Evolutionary conservation across 1,140 invertebrate species (phyloP), one percentile per base, ranked within the genome.

Genomic region (Homalodisca vitripennis): DNA sequence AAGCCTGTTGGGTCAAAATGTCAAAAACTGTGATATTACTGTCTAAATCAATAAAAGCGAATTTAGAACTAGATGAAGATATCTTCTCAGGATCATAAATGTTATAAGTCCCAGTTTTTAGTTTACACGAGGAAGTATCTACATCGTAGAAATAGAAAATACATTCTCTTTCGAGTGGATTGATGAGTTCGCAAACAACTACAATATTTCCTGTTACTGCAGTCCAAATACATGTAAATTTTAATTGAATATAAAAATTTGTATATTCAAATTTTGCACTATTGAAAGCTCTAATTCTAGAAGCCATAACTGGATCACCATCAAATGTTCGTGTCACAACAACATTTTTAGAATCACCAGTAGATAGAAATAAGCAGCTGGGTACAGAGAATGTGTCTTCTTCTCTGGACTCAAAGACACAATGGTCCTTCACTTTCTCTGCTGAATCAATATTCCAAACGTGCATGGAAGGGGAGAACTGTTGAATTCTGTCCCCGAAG

Each of bases 31-130:
- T 30, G 3, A 60, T 26, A 12, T 60, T 24, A 30, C 55, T 60
- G 26, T 60, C 29, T 10, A 60, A 30, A 60, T 60, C 55, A 10
- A 60, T 60, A n/a, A 60, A 60, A 60, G 24, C 27, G 24, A 60
- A 60, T 30, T 60, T 60, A 27, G 55, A 27, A 12, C 22, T 24
- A 2, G 55, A 26, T 27, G 55, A 60, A 13, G 55, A 27, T 27
- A 60, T 60, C 29, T 60, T 60, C 26, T 60, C 55, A 12, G 55
- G 55, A 60, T 60, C 55, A n/a, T 60, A 60, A 30, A 60, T 60
- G 24, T 60, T 60, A 24, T 6, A 60, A 12, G 55, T 26, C 3
- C 27, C 29, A 27, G 55, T 60, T n/a, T 26, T 13, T 30, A 60
- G n/a, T 27, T 27, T 22, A 26, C 55, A 60, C 22, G 26, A 14